Evolutionary conservation across 2,797 vertebrate genomes (phyloP), one percentile per base, ranked within the genome.

Genomic region (Chelon auratus): DNA sequence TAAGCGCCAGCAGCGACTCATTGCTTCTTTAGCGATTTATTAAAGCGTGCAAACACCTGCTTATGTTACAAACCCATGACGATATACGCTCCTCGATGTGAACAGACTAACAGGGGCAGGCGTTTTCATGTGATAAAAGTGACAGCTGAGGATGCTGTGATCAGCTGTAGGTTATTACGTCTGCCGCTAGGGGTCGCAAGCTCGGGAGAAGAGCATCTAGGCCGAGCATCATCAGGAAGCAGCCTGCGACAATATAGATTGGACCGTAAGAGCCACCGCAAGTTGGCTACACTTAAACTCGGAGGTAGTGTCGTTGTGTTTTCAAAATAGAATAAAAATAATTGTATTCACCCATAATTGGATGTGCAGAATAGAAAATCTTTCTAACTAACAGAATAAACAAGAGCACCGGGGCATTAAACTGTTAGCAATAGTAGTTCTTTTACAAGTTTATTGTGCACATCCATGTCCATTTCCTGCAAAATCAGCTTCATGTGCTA

Each of bases 111-210:
- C 15, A 20, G 6, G 4, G 59, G 15, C 65, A 57, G 56, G 47
- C 55, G 73, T 79, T 54, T 59, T 57, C 68, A 37, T 65, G 61
- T 71, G 73, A 65, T 63, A 50, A 64, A 67, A 73, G 64, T 69
- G 79, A 66, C 77, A 74, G 75, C 62, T 62, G 81, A 73, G 70
- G 78, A 84, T 86, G 85, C 80, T 81, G 2, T 0, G 51, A 8
- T 72, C 12, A n/a, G 22, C 1, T 79, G 76, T 26, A 50, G 0
- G 3, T 20, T 2, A 3, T 20, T 3, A 45, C 17, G 61, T 87
- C 64, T 72, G 9, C 87, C 88, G 65, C 67, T 52, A 68, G 87
- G 62, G 0, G 86, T 2, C 71, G 85, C 73, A 10, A 62, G 42
- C 36, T 26, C 20, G 26, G 8, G 17, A 40, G 24, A 47, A 2